These are phyloP conservation scores for Istiophorus platypterus DNA, from an alignment of 2,113 vertebrate species.

Conservation along the genomic window DNA sequence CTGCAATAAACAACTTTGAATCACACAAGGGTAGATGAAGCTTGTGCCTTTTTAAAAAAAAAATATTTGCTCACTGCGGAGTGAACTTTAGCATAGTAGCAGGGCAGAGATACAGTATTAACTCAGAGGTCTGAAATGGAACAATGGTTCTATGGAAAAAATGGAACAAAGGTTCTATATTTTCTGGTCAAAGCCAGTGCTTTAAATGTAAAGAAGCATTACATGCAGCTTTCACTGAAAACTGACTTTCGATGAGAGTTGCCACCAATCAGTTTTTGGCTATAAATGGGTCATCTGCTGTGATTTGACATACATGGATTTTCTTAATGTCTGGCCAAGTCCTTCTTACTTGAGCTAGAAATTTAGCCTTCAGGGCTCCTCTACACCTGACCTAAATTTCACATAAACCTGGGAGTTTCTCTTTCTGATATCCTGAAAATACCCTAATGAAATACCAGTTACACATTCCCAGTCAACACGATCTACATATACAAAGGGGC, in stretches of 20 bases:
- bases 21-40: slow-evolving; percentile 9
- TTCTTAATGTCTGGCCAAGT: slow-evolving; percentile 15
- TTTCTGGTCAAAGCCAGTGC: background rate
- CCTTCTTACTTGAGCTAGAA: slow-evolving; percentile 9
- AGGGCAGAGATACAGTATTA: background rate
- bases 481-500: background rate
- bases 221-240: background rate
- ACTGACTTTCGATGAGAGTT: slow-evolving; percentile 13
- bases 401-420: background rate
- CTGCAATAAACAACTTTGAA: slow-evolving; percentile 16
- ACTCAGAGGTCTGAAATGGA: background rate
- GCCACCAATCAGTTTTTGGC: slow-evolving; percentile 3
- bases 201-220: background rate
- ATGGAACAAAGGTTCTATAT: background rate
- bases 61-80: slow-evolving; percentile 15
- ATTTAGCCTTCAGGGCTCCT: background rate
- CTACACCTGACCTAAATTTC: slow-evolving; percentile 3
- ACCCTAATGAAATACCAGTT: background rate
- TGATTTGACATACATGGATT: slow-evolving; percentile 1
- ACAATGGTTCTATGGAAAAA: background rate
- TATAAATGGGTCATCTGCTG: slow-evolving; percentile 15
- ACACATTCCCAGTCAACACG: background rate
- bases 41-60: background rate
- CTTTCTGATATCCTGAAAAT: background rate
- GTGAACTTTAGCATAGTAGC: slow-evolving; percentile 4